Evolutionary conservation across 2,113 vertebrate genomes (phyloP).

Genomic region (Cephalophus harveyi): DNA sequence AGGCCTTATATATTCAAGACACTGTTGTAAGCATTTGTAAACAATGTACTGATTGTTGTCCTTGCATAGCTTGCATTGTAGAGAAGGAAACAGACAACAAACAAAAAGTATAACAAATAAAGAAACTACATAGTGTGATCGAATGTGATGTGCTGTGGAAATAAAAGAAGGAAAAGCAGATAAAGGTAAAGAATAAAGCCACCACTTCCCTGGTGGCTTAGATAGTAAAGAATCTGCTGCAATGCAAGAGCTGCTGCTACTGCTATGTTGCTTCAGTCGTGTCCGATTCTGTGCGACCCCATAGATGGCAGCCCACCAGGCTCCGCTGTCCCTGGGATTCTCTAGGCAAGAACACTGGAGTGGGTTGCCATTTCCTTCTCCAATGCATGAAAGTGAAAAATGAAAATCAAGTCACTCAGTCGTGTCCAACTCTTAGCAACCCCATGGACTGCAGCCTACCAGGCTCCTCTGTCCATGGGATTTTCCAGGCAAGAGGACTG

Average conservation of each 20-base stretch:
- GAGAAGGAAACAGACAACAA: not conserved
- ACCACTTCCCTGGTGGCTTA: not conserved
- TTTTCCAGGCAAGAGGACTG: too few species aligned
- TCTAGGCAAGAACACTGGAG: too few species aligned
- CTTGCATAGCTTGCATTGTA: not conserved
- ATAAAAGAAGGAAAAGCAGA: not conserved
- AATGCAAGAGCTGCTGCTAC: not conserved
- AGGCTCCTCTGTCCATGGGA: too few species aligned
- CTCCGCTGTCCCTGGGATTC: too few species aligned
- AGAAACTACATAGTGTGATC: not conserved
- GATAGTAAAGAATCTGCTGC: not conserved
- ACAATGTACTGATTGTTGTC: not conserved
- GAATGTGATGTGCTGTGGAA: not conserved
- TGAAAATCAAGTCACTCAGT: too few species aligned
- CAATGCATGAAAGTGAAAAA: too few species aligned
- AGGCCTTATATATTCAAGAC: not conserved
- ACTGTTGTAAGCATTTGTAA: not conserved
- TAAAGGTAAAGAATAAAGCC: not conserved
- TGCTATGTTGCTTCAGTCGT: too few species aligned
- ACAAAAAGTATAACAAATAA: not conserved
- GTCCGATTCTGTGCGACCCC: too few species aligned
- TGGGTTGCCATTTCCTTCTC: too few species aligned
- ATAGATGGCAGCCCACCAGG: too few species aligned
- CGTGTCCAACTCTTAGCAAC: fast-evolving
- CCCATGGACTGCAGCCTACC: too few species aligned